A percentile compares a stretch with the other conserved stretches of the same genome.
These are phyloP conservation scores for Eubasilissa regina DNA, from an alignment of 1,140 invertebrate species.

Conservation along the genomic window DNA sequence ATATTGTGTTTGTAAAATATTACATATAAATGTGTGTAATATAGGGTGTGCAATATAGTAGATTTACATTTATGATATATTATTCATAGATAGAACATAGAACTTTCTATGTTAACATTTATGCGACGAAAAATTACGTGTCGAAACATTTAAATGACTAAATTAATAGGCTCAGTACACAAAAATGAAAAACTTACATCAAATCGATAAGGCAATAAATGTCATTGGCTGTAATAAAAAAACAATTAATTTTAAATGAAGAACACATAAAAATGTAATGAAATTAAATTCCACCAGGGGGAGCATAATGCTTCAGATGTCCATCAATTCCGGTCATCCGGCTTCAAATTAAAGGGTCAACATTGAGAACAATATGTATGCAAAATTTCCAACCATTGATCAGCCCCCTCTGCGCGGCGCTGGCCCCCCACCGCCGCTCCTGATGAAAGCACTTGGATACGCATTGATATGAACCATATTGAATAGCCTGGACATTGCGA, in stretches of 20 bases:
- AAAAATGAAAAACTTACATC: no score
- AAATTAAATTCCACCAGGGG: slow-evolving; percentile 13
- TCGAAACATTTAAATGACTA: no score
- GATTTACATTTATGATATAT: no score
- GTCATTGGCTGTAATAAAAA: not conserved
- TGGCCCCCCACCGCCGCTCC: not conserved
- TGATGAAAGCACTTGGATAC: slow-evolving; percentile 42
- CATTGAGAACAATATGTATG: slow-evolving; percentile 59
- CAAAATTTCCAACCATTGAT: slow-evolving; percentile 58
- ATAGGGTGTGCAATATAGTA: no score
- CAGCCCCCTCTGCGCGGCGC: slow-evolving; percentile 24
- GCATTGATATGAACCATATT: slow-evolving; percentile 36
- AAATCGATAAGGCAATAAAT: no score
- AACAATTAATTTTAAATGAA: slow-evolving; percentile 14
- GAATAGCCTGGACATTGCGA: slow-evolving; percentile 9
- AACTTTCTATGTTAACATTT: no score
- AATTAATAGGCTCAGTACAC: no score
- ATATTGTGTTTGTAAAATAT: no score
- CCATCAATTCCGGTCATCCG: slow-evolving; percentile 50
- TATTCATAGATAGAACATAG: no score
- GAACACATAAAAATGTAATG: slow-evolving; percentile 24
- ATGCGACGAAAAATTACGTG: no score
- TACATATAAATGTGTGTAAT: no score
- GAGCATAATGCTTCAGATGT: slow-evolving; percentile 21
- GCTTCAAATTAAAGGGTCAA: slow-evolving; percentile 58